Evolutionary conservation across 1,140 invertebrate genomes (phyloP).

Genomic region (Heliconius nattereri): DNA sequence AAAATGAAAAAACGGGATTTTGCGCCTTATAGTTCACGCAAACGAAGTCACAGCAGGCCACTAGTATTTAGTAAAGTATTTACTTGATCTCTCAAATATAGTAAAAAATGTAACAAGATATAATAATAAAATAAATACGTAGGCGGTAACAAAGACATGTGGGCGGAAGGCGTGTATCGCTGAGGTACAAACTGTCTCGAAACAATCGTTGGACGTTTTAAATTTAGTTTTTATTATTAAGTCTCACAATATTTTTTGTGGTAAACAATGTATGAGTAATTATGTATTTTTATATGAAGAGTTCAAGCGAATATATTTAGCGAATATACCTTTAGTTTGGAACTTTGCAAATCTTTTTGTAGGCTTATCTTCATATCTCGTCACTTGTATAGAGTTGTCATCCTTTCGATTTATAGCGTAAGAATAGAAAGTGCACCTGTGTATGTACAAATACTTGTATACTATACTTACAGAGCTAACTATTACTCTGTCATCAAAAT

Average conservation of each 20-base stretch:
- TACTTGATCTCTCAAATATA: not conserved
- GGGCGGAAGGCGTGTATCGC: conserved; percentile 22
- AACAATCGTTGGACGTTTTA: conserved; percentile 2
- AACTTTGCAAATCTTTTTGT: not conserved
- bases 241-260: conserved; percentile 1
- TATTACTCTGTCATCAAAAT: not conserved
- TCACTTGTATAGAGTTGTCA: not conserved
- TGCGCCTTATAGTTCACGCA: no score
- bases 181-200: conserved; percentile 26
- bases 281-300: not conserved
- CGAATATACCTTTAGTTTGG: no score
- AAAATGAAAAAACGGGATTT: no score
- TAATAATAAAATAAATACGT: not conserved
- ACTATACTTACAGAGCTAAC: not conserved
- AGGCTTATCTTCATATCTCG: not conserved
- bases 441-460: not conserved
- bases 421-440: not conserved
- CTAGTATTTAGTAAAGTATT: not conserved
- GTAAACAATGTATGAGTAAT: not conserved
- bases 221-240: conserved; percentile 4
- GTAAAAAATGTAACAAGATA: conserved; percentile 6
- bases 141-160: conserved; percentile 28
- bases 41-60: no score
- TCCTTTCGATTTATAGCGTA: not conserved
- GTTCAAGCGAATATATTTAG: not conserved